These are phyloP conservation scores for Labeo calbasu DNA, from an alignment of 2,797 vertebrate genomes.

Conservation along the genomic window DNA sequence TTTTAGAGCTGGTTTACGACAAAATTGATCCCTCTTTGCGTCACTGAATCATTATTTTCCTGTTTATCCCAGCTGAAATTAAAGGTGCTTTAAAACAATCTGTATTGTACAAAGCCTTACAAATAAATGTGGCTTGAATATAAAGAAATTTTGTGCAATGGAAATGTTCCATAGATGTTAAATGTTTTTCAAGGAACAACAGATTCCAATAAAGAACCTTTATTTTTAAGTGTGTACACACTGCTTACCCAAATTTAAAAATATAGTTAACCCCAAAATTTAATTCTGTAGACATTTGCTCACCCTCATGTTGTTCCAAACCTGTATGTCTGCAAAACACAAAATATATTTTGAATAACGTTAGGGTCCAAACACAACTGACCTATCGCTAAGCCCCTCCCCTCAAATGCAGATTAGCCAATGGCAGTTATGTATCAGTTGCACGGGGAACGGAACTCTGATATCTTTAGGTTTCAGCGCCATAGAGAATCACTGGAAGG, in stretches of 20 bases:
- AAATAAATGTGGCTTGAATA: neutral
- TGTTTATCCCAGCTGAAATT: too few species aligned
- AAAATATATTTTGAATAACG: neutral
- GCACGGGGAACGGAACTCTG: too few species aligned
- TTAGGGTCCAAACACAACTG: neutral
- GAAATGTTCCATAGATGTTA: neutral
- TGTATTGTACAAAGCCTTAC: neutral
- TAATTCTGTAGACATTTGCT: neutral
- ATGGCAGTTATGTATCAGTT: too few species aligned
- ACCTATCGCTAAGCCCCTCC: too few species aligned
- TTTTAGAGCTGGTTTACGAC: neutral
- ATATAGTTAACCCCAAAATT: neutral
- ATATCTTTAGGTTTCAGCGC: too few species aligned
- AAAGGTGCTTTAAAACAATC: neutral
- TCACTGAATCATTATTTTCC: neutral
- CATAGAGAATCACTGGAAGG: too few species aligned
- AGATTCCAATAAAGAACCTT: neutral
- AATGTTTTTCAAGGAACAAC: neutral
- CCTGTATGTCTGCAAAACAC: neutral
- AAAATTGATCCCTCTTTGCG: neutral
- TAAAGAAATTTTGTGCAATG: neutral
- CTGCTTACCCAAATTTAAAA: neutral
- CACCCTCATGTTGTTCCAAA: neutral
- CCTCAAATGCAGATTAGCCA: too few species aligned
- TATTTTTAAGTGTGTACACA: neutral